A percentile compares a stretch with the other conserved stretches of the same genome.
These are phyloP conservation scores for Micropterix aruncella DNA, from an alignment of 2,888 invertebrate species.

Conservation along the genomic window DNA sequence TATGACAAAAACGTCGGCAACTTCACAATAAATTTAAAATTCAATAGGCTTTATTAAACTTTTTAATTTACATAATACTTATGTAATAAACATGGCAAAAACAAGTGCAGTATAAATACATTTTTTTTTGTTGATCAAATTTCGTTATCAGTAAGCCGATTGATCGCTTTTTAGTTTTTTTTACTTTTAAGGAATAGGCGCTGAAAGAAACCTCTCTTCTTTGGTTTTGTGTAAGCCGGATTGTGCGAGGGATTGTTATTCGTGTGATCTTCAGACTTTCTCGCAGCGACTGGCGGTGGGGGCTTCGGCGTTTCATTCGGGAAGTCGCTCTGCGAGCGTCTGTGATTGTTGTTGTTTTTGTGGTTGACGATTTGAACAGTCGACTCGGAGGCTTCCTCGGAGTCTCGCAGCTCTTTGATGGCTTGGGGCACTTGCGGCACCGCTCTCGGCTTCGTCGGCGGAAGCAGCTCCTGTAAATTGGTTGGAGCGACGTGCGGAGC, in stretches of 20 bases:
- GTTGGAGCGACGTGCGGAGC: slow-evolving; percentile 34
- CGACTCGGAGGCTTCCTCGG: neutral
- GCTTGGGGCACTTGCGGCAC: slow-evolving; percentile 32
- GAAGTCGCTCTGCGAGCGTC: neutral
- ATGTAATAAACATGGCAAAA: too few species aligned
- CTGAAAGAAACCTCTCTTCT: neutral
- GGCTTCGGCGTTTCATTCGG: neutral
- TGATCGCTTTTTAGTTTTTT: too few species aligned
- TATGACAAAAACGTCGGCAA: too few species aligned
- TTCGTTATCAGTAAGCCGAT: too few species aligned
- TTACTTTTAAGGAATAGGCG: neutral
- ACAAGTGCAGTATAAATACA: too few species aligned
- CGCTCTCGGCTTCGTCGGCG: slow-evolving; percentile 31
- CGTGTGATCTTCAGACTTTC: neutral
- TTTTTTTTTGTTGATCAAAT: too few species aligned
- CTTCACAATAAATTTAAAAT: too few species aligned
- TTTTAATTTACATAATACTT: too few species aligned
- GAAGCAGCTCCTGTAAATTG: slow-evolving; percentile 15
- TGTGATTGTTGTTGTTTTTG: neutral
- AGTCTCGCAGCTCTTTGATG: slow-evolving; percentile 15
- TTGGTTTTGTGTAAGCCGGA: neutral
- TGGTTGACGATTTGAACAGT: neutral
- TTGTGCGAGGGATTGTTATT: neutral
- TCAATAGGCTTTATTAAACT: too few species aligned
- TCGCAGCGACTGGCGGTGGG: neutral